Percentiles rank a stretch among this genome's conserved stretches.
Evolutionary conservation across 2,113 vertebrate species (phyloP).

Genomic region (Gymnarchus niloticus): DNA sequence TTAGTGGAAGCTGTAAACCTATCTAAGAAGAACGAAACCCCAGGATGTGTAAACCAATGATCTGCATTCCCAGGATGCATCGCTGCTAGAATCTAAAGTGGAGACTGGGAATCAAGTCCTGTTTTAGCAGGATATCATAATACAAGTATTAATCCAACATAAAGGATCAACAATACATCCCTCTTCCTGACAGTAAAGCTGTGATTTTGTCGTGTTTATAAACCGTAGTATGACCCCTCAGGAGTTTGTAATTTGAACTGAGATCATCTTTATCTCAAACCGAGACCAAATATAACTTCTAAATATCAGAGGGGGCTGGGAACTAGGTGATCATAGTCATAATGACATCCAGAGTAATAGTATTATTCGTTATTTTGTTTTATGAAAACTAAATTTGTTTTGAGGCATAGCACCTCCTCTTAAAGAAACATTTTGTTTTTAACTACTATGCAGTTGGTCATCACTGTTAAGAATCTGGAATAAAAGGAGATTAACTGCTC

Average conservation of each 20-base stretch:
- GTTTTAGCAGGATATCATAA: background rate
- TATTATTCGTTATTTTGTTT: background rate
- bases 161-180: background rate
- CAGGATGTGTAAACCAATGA: background rate
- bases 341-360: no score
- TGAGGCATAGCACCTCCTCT: background rate
- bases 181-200: background rate
- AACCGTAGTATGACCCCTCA: background rate
- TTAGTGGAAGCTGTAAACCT: constrained; percentile 18
- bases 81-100: background rate
- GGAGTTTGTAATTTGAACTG: background rate
- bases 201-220: background rate
- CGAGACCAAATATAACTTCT: background rate
- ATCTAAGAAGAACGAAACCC: background rate
- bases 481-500: no score
- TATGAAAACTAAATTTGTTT: no score
- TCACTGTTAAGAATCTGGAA: no score
- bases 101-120: background rate
- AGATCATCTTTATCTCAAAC: background rate
- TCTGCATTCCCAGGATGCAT: background rate
- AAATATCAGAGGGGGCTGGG: background rate
- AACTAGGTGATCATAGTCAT: background rate
- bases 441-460: no score
- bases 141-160: background rate
- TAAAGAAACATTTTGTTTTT: background rate